Evolutionary conservation across 2,113 vertebrate species (phyloP), one percentile per base, ranked within the genome.

Genomic region (Montifringilla adamsi): DNA sequence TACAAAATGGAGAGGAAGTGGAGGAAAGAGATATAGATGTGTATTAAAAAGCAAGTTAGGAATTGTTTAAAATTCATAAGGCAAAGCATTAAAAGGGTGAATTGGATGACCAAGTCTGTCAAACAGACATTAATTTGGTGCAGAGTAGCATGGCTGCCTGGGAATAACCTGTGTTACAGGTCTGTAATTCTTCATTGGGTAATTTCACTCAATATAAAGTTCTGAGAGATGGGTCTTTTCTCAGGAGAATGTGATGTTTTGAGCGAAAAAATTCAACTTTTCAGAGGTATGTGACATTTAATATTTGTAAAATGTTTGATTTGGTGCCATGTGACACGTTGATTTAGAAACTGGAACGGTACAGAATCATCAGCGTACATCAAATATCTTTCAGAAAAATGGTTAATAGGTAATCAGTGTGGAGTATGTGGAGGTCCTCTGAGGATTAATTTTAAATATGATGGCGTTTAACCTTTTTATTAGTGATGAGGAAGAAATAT

Each of bases 391-490:
- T 53, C 58, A 37, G 11, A 52, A 79, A 44, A 66, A 33, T n/a
- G 31, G 26, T 69, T 70, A 70, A 62, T 75, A 81, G 39, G 14
- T 84, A 87, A 95, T 95, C 64, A 82, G 6, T 67, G 53, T 68
- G 16, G 20, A 85, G 62, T 53, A 70, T 55, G n/a, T 67, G 37
- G 35, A 59, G 7, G 58, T 79, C 35, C 75, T 83, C 67, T 76
- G 83, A 64, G 89, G 35, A 60, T 85, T 88, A 62, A 64, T 92
- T 94, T 88, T 83, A 56, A 58, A 63, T 82, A 30, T 92, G 53
- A 56, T 53, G 47, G 27, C 68, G 21, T 92, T 96, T 93, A 94
- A 94, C 83, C 82, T 94, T 94, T 90, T 88, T 85, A 76, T 92
- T 90, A 79, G 33, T 60, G 72, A 72, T 64, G 53, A 92, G 44